Percentiles rank a stretch among this genome's conserved stretches.
phyloP scores from a whole-genome alignment of 2,113 vertebrate genomes.

The Danionella cerebrum region DNA sequence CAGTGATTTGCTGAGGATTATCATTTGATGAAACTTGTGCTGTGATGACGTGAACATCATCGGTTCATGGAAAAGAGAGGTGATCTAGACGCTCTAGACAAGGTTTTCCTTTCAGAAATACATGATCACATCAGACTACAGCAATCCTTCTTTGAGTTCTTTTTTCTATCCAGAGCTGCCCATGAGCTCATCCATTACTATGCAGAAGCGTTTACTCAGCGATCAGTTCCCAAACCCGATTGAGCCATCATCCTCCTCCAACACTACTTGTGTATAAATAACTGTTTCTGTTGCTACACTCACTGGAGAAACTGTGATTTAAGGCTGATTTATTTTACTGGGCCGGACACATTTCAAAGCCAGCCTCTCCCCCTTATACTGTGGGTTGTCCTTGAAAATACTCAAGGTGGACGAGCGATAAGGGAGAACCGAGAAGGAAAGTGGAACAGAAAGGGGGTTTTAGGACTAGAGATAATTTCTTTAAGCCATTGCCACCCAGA shows the following conservation, averaged over 20 bases:
- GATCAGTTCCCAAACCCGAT: neutral
- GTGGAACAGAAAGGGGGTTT: slow-evolving; percentile 9
- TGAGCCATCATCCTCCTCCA: neutral
- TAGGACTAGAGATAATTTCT: slow-evolving; percentile 30
- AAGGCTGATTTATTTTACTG: slow-evolving; percentile 32
- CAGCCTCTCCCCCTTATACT: slow-evolving; percentile 16
- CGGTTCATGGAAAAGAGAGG: too few relatives aligned
- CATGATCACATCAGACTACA: too few relatives aligned
- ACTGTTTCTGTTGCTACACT: neutral
- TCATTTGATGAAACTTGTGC: too few relatives aligned
- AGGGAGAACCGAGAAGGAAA: slow-evolving; percentile 47
- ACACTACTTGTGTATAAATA: neutral
- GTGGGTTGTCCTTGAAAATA: slow-evolving; percentile 34
- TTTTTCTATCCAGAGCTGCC: neutral
- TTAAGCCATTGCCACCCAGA: slow-evolving; percentile 33
- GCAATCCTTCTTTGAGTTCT: slow-evolving; percentile 3
- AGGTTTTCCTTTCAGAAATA: neutral
- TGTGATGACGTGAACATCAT: too few relatives aligned
- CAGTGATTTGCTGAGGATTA: too few relatives aligned
- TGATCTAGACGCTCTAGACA: too few relatives aligned
- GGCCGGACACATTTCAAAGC: slow-evolving; percentile 35
- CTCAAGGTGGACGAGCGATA: slow-evolving; percentile 44
- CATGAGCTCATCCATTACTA: neutral
- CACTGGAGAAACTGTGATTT: slow-evolving; percentile 23
- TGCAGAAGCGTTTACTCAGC: neutral